Evolutionary conservation across 2,113 vertebrate genomes (phyloP).

Genomic region (Brevimyrus niger): DNA sequence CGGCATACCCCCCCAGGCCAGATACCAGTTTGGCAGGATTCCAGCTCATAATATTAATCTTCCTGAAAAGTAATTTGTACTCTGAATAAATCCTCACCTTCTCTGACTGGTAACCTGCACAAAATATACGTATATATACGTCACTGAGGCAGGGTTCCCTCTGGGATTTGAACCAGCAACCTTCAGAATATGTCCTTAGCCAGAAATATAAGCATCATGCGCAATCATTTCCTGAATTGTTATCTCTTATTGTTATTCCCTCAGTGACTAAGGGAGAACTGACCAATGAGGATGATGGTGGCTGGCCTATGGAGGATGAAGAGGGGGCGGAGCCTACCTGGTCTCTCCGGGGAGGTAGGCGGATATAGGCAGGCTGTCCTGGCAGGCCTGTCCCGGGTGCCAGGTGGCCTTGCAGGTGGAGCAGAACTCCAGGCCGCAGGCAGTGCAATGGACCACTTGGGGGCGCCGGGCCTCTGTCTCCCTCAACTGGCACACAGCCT

Average conservation of each 20-base stretch:
- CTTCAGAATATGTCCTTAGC: not conserved
- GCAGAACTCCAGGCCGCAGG: constrained; percentile 88
- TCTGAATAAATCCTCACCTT: not conserved
- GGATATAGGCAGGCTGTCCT: constrained; percentile 76
- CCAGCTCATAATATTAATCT: not conserved
- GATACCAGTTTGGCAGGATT: not conserved
- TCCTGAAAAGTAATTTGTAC: not conserved
- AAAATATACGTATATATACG: not conserved
- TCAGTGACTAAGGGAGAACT: not conserved
- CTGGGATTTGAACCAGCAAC: not conserved
- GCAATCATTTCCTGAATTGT: not conserved
- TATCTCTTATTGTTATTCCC: not conserved
- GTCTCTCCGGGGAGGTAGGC: constrained; percentile 87
- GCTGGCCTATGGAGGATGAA: not conserved
- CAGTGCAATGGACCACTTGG: constrained; percentile 83
- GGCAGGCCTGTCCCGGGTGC: constrained; percentile 90
- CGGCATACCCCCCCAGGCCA: not conserved
- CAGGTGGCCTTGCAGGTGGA: constrained; percentile 88
- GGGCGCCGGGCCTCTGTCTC: constrained; percentile 67
- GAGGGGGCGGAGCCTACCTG: constrained; percentile 60
- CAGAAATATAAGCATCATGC: not conserved
- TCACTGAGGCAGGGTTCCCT: not conserved
- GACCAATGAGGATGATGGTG: not conserved
- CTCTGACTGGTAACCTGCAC: not conserved
- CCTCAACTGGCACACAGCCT: constrained; percentile 91